Evolutionary conservation across 64 coral and sea anemone genomes (phyloP), one percentile per base, ranked within the genome.

Genomic region (Cladopsammia gracilis): DNA sequence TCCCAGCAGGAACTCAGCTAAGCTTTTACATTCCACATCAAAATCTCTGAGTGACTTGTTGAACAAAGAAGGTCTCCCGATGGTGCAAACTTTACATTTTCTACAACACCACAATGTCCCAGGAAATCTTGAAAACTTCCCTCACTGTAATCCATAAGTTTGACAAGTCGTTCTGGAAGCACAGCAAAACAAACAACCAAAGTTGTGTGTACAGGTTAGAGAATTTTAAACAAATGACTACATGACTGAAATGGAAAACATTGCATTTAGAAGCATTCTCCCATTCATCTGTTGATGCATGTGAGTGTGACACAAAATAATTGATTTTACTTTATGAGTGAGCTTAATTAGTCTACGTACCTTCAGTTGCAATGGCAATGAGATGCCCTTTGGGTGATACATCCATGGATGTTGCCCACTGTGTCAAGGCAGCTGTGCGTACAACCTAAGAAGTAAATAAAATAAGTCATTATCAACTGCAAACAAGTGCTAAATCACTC

Each of bases 121-220:
- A 91, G 61, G 60, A 99, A 99, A 73, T 99, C 97, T 85, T 99
- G 97, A 81, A 99, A 99, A 45, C 97, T 96, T 58, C 91, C 97
- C 44, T 99, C 97, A 48, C 79, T 83, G 91, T 99, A 99, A 80
- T 99, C 97, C 90, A 99, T 88, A 34, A 99, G 66, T 79, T 99
- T 93, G 45, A 99, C 92, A 25, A 99, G 72, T 59, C 97, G 97
- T 59, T 99, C 97, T 98, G 73, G 24, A 88, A 70, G 51, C 71
- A 48, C 25, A 90, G 46, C 25, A 71, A 73, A 78, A 84, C 10
- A 64, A 42, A 83, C 43, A 24, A 59, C 16, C 7, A 56, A 68
- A 34, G 83, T 77, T 69, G 52, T 71, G 60, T 48, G 15, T 75
- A 34, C 34, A 34, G 34, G 34, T 34, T 34, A 34, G 34, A 34